Conservation (phyloP, 2,888 invertebrate species). For the Pseudococcus viburni region DNA sequence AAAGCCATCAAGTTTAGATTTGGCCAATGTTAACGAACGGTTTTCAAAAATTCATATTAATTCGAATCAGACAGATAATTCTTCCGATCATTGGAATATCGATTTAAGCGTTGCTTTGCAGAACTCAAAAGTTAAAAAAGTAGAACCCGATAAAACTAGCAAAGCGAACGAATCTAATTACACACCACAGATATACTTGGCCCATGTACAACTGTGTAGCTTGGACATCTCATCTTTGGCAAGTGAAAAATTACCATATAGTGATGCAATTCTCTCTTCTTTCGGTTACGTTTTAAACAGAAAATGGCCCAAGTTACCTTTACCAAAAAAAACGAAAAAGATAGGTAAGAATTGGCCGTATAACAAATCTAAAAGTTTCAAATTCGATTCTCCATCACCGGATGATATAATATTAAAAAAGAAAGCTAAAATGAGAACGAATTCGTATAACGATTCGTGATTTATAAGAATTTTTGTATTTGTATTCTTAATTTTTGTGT, state of each 20-base stretch:
- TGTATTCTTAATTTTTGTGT: not conserved
- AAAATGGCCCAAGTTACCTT: slow-evolving; percentile 37
- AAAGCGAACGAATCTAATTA: not conserved
- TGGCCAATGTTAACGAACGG: slow-evolving; percentile 3
- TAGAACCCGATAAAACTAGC: not conserved
- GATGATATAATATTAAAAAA: slow-evolving; percentile 57
- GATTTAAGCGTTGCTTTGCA: slow-evolving; percentile 56
- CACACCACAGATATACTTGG: not conserved
- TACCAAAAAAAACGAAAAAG: slow-evolving; percentile 30
- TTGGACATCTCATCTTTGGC: slow-evolving; percentile 56
- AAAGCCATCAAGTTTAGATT: not conserved
- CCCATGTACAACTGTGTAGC: slow-evolving; percentile 56
- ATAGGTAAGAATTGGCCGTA: slow-evolving; percentile 52
- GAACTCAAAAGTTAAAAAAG: not conserved
- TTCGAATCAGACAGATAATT: not conserved
- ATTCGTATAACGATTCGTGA: slow-evolving; percentile 18
- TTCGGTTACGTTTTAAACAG: slow-evolving; percentile 57
- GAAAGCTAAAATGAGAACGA: slow-evolving; percentile 40
- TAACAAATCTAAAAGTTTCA: slow-evolving; percentile 44
- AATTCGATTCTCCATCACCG: slow-evolving; percentile 65
- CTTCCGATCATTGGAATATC: slow-evolving; percentile 53
- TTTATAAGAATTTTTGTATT: not conserved
- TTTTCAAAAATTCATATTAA: slow-evolving; percentile 16
- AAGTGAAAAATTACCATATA: slow-evolving; percentile 32
- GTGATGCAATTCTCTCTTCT: slow-evolving; percentile 26